These are phyloP conservation scores for Vidua chalybeata DNA, from an alignment of 2,113 vertebrate species.

Conservation along the genomic window DNA sequence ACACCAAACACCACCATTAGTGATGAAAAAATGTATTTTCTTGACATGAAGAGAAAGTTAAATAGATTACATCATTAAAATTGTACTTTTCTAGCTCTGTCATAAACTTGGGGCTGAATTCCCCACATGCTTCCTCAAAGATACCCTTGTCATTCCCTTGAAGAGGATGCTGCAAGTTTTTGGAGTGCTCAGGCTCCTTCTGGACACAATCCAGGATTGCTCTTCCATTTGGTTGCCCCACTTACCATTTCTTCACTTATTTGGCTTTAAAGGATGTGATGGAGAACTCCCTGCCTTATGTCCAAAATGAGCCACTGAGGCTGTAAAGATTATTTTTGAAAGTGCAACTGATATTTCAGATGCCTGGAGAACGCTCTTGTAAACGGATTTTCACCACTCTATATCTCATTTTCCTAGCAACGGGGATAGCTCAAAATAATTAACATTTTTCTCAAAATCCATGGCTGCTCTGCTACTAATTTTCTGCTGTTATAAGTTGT, in stretches of 20 bases:
- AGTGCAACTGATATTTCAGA: background rate
- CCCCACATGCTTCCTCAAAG: rapidly evolving
- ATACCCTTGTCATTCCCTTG: background rate
- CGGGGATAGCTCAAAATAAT: background rate
- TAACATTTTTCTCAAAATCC: background rate
- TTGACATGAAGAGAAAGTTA: background rate
- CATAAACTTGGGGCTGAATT: background rate
- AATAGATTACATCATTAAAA: background rate
- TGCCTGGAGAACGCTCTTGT: background rate
- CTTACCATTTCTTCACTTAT: background rate
- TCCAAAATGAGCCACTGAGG: background rate
- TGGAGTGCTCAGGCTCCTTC: background rate
- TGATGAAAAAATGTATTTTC: background rate
- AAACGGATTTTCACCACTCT: background rate
- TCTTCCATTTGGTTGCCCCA: background rate
- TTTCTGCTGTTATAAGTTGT: background rate
- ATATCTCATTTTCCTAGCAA: background rate
- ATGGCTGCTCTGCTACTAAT: background rate
- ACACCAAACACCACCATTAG: background rate
- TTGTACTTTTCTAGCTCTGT: background rate
- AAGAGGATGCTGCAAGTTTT: background rate
- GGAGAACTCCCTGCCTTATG: background rate
- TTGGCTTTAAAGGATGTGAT: background rate
- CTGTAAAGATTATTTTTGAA: background rate
- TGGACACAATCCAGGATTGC: background rate